Evolutionary conservation across 2,797 vertebrate species (phyloP).

Genomic region (Tragopan temminckii): DNA sequence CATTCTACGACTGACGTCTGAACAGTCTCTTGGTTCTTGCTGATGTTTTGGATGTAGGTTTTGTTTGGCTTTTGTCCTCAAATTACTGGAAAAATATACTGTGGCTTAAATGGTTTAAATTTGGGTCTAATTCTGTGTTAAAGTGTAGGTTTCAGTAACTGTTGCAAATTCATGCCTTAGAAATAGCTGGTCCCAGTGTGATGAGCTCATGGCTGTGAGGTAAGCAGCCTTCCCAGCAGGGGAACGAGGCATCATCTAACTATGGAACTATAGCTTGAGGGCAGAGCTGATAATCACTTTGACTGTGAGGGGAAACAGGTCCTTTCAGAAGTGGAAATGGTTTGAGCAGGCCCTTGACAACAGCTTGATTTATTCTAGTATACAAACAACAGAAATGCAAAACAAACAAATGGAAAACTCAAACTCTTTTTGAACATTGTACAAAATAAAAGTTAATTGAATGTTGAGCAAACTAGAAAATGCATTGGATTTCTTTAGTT

Average conservation of each 20-base stretch:
- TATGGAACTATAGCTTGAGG: not conserved
- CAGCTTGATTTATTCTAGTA: not conserved
- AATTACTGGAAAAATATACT: not conserved
- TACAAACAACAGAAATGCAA: not conserved
- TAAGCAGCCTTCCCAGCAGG: not conserved
- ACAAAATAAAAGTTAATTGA: not conserved
- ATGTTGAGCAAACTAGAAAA: not conserved
- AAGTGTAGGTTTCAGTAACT: not conserved
- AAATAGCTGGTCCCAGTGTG: not conserved
- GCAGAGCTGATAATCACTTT: not conserved
- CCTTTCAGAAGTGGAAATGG: not conserved
- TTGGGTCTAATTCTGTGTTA: not conserved
- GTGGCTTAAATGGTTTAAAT: not conserved
- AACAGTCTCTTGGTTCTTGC: not conserved
- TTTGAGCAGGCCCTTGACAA: not conserved
- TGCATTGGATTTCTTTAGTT: not conserved
- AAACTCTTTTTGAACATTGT: not conserved
- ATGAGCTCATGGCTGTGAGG: not conserved
- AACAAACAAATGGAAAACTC: not conserved
- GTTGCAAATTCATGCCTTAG: not conserved
- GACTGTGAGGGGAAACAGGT: not conserved
- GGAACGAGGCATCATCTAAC: not conserved
- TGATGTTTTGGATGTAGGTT: not conserved
- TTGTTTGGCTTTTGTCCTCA: not conserved
- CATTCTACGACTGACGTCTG: not conserved